Evolutionary conservation across 2,797 vertebrate genomes (phyloP), one percentile per base, ranked within the genome.

Genomic region (Telmatherina bonti): DNA sequence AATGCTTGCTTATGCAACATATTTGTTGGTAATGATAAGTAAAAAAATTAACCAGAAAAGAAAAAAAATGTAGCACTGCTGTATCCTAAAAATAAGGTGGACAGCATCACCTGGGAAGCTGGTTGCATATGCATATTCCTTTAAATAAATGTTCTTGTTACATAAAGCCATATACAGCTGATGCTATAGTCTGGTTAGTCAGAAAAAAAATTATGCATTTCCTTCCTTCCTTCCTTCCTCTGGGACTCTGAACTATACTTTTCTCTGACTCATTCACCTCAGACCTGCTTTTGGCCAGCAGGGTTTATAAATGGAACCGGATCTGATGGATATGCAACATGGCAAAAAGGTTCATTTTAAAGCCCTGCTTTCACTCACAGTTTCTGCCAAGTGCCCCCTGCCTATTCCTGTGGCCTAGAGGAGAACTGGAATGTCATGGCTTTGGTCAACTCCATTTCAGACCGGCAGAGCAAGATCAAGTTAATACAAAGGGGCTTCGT

Each of bases 251-350:
- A 74, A 76, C 83, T 62, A 61, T 58, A 74, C 75, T 78, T 67
- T 58, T 67, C 60, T 62, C 53, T 72, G 64, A 79, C 63, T 78
- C 74, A 83, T 72, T 74, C 57, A 38, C 65, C 36, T 55, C 61
- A 55, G 70, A 67, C 55, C 61, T 83, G 12, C 16, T 61, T 72
- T 60, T 72, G 81, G 81, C 86, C 80, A 64, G 64, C 51, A 31
- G 27, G 43, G 49, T 78, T 84, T 85, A 87, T 54, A 87, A 90
- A 91, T 70, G 72, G 65, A 79, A 66, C 29, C 29, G 5, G 70
- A 78, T 72, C 35, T 58, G 24, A 26, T 45, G 65, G 70, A 72
- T 66, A 62, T 51, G 35, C 65, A 71, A 38, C 61, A 30, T n/a
- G 53, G 10, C 2, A 12, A 30, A 43, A 70, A 67, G 58, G 55